Percentiles rank a stretch among this genome's conserved stretches.
These are phyloP conservation scores for Holotrichia oblita DNA, from an alignment of 1,140 invertebrate species.

Conservation along the genomic window DNA sequence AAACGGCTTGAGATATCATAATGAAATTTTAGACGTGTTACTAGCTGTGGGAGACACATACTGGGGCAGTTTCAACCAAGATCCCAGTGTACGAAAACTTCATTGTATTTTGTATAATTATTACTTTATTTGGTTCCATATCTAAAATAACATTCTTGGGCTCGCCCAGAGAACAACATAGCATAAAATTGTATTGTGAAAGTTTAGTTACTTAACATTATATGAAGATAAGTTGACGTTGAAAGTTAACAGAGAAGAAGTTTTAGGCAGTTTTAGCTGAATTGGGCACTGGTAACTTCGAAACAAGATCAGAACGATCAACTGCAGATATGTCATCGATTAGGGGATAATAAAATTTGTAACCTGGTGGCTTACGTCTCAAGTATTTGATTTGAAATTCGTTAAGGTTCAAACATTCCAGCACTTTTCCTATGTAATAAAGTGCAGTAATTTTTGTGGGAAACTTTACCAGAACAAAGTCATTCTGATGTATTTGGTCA, in stretches of 20 bases:
- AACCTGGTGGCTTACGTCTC: too few species aligned
- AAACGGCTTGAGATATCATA: too few species aligned
- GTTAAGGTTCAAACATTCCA: background rate
- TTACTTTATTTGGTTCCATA: too few species aligned
- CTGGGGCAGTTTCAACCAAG: background rate
- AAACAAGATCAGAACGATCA: conserved; percentile 35
- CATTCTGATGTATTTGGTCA: conserved; percentile 51
- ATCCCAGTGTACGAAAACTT: too few species aligned
- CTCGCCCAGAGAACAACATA: background rate
- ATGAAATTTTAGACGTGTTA: too few species aligned
- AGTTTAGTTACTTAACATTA: conserved; percentile 40
- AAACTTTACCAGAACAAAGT: conserved; percentile 48
- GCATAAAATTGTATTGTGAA: background rate
- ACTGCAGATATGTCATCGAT: conserved; percentile 32
- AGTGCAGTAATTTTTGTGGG: background rate
- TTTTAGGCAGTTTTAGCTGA: conserved; percentile 40
- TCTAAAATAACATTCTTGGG: too few species aligned
- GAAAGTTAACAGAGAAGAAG: conserved; percentile 32
- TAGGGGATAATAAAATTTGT: conserved; percentile 24
- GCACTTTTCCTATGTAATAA: background rate
- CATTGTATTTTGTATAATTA: too few species aligned
- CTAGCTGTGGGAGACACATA: too few species aligned
- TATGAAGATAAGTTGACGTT: conserved; percentile 26
- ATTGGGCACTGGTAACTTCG: conserved; percentile 38
- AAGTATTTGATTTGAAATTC: conserved; percentile 41